phyloP scores from a whole-genome alignment of 2,888 invertebrate genomes.

The Troilus luridus region DNA sequence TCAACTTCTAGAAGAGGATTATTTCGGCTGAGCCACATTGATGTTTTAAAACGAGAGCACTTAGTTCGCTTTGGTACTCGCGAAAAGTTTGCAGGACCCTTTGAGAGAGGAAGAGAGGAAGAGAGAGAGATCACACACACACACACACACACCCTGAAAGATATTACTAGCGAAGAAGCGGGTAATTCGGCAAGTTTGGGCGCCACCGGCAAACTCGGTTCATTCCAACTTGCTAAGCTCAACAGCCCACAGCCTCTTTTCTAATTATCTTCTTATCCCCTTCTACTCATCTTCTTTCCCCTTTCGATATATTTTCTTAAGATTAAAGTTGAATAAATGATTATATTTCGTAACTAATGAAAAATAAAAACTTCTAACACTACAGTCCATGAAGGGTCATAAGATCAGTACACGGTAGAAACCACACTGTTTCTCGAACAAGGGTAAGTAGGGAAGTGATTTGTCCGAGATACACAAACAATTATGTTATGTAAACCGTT shows the following conservation, averaged over 20 bases:
- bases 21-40: not conserved
- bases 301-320: not conserved
- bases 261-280: slow-evolving; percentile 41
- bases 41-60: not conserved
- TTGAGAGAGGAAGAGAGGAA: not conserved
- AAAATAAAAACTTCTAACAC: no score
- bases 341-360: no score
- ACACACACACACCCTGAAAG: slow-evolving; percentile 7
- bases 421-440: no score
- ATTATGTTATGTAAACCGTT: no score
- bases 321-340: no score
- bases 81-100: not conserved
- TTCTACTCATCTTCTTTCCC: not conserved
- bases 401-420: no score
- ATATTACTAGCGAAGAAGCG: not conserved
- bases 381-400: no score
- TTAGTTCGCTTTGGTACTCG: slow-evolving; percentile 4
- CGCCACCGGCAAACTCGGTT: slow-evolving; percentile 17
- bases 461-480: no score
- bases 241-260: slow-evolving; percentile 2
- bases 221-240: slow-evolving; percentile 34
- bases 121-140: not conserved
- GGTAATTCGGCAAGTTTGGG: slow-evolving; percentile 24
- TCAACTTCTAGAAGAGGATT: not conserved
- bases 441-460: no score